Evolutionary conservation across 2,113 vertebrate species (phyloP).

Genomic region (Suricata suricatta): DNA sequence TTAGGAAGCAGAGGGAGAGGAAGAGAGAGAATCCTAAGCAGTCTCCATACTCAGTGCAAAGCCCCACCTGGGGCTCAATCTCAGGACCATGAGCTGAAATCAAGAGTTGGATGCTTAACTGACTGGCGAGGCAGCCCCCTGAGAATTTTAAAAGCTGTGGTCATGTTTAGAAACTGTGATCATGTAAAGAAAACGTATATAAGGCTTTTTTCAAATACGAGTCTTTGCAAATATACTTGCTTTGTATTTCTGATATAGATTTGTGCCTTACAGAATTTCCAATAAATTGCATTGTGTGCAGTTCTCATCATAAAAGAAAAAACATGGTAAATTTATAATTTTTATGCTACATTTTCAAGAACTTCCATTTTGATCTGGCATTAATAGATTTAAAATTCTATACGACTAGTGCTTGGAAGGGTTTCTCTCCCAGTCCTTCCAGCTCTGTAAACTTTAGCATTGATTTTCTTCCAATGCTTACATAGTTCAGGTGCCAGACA

Average conservation of each 20-base stretch:
- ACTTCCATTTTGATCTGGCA: neutral
- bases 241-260: neutral
- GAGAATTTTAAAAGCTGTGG: neutral
- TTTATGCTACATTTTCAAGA: neutral
- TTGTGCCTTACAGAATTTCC: neutral
- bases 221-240: neutral
- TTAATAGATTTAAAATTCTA: neutral
- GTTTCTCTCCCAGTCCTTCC: neutral
- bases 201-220: neutral
- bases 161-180: neutral
- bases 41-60: no score
- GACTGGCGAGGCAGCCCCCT: no score
- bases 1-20: no score
- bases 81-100: no score
- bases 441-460: neutral
- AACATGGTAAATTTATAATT: neutral
- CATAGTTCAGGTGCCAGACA: neutral
- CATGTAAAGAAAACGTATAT: neutral
- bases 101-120: no score
- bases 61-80: no score
- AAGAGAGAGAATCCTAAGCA: no score
- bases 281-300: neutral
- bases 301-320: neutral
- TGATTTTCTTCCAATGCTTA: slow-evolving; percentile 28
- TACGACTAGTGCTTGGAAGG: neutral